Conservation (phyloP, 2,797 vertebrate species). For the Coranthus polyacanthus region DNA sequence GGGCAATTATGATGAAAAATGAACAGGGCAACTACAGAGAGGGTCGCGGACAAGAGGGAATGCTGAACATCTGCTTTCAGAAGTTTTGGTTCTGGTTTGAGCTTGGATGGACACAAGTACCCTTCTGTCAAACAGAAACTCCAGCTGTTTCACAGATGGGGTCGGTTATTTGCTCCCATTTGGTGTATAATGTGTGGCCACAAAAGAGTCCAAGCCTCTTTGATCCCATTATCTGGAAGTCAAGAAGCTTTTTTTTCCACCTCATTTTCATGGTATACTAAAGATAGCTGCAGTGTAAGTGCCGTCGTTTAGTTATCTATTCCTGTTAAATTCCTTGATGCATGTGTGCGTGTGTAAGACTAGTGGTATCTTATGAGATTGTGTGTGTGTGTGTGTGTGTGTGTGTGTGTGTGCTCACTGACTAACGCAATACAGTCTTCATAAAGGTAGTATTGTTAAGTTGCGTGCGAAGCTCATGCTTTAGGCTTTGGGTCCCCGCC, state of each 20-base stretch:
- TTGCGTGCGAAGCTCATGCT: constrained; percentile 92
- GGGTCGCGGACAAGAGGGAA: constrained; percentile 28
- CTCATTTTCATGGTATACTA: constrained; percentile 23
- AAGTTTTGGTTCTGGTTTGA: constrained; percentile 22
- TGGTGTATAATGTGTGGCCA: constrained; percentile 17
- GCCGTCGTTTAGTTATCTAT: constrained; percentile 74
- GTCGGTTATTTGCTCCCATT: constrained; percentile 36
- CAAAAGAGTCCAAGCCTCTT: constrained; percentile 31
- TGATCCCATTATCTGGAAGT: constrained; percentile 43
- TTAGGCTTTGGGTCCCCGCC: constrained; percentile 82
- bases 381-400: constrained; percentile 43
- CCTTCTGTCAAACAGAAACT: constrained; percentile 51
- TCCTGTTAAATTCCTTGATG: constrained; percentile 68
- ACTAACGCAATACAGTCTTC: constrained; percentile 83
- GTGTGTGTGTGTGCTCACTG: constrained; percentile 69
- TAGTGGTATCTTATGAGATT: constrained; percentile 43
- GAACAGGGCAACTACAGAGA: constrained; percentile 41
- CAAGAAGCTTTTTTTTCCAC: constrained; percentile 19
- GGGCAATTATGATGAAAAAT: constrained; percentile 60
- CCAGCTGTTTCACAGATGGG: constrained; percentile 73
- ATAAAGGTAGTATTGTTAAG: constrained; percentile 93
- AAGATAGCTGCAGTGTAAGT: constrained; percentile 35
- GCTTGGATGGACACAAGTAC: constrained; percentile 49
- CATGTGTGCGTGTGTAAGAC: constrained; percentile 35
- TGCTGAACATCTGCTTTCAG: constrained; percentile 66